Conservation (phyloP, 2,888 invertebrate genomes). For the Petrophora chlorosata region DNA sequence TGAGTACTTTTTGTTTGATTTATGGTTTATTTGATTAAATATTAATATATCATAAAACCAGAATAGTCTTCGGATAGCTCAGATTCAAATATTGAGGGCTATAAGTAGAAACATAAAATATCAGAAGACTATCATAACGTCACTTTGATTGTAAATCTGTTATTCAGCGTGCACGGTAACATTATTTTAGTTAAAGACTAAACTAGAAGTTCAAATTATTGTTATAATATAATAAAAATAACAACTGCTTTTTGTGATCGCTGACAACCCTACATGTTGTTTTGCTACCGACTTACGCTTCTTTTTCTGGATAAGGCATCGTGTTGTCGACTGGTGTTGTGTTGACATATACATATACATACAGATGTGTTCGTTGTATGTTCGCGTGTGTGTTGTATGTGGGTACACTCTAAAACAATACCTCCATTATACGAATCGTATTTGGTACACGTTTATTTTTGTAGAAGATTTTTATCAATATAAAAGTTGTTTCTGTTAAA, state of each 20-base stretch:
- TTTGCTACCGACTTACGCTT: slow-evolving; percentile 65
- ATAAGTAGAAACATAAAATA: too few species aligned
- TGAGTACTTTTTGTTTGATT: slow-evolving; percentile 1
- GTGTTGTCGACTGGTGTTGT: slow-evolving; percentile 37
- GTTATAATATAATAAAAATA: not conserved
- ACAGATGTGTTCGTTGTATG: not conserved
- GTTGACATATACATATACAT: slow-evolving; percentile 21
- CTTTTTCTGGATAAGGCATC: slow-evolving; percentile 46
- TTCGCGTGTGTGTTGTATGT: not conserved
- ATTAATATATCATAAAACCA: not conserved
- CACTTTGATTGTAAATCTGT: too few species aligned
- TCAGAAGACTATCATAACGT: too few species aligned
- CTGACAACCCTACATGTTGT: slow-evolving; percentile 51
- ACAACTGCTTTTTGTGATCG: not conserved
- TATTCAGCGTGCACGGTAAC: too few species aligned
- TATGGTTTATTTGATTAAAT: slow-evolving; percentile 12
- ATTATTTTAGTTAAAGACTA: not conserved
- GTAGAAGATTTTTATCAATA: too few species aligned
- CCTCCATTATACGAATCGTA: not conserved
- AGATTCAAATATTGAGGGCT: too few species aligned
- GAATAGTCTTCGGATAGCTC: not conserved
- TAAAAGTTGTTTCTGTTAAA: too few species aligned
- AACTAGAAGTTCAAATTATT: not conserved
- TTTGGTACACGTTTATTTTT: too few species aligned
- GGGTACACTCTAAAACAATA: not conserved